A percentile compares a stretch with the other conserved stretches of the same genome.
Evolutionary conservation across 2,888 invertebrate species (phyloP).

Genomic region (Stenichneumon culpator): DNA sequence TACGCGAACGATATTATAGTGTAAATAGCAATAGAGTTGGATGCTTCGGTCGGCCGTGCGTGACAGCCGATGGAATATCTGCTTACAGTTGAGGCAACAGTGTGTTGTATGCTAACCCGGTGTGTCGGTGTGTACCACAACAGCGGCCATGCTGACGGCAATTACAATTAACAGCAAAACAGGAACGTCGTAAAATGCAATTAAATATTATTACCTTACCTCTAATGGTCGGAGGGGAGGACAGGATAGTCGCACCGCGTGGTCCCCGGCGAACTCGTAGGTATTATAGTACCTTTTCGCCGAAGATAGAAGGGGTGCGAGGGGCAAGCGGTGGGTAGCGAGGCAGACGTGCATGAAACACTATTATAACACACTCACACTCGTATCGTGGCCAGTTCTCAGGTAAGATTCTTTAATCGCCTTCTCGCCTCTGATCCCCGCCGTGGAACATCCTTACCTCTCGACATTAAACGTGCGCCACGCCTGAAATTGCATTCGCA

Average conservation of each 20-base stretch:
- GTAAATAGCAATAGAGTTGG: slow-evolving; percentile 31
- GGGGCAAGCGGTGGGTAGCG: slow-evolving; percentile 7
- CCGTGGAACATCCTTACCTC: slow-evolving; percentile 15
- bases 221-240: slow-evolving; percentile 79
- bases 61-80: slow-evolving; percentile 69
- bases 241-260: slow-evolving; percentile 71
- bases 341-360: slow-evolving; percentile 24
- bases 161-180: slow-evolving; percentile 84
- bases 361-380: slow-evolving; percentile 10
- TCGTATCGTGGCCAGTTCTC: slow-evolving; percentile 39
- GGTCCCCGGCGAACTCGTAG: slow-evolving; percentile 47
- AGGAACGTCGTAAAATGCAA: slow-evolving; percentile 84
- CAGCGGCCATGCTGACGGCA: slow-evolving; percentile 76
- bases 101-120: slow-evolving; percentile 60
- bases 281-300: slow-evolving; percentile 55
- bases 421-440: slow-evolving; percentile 19
- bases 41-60: slow-evolving; percentile 55
- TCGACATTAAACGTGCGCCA: slow-evolving; percentile 42
- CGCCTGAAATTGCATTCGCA: slow-evolving; percentile 53
- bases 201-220: slow-evolving; percentile 84
- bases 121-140: slow-evolving; percentile 8
- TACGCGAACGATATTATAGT: slow-evolving; percentile 23
- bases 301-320: slow-evolving; percentile 39
- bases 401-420: slow-evolving; percentile 58
- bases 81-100: slow-evolving; percentile 62